A percentile compares a stretch with the other conserved stretches of the same genome.
Evolutionary conservation across 2,113 vertebrate genomes (phyloP).

Genomic region (Indicator indicator): DNA sequence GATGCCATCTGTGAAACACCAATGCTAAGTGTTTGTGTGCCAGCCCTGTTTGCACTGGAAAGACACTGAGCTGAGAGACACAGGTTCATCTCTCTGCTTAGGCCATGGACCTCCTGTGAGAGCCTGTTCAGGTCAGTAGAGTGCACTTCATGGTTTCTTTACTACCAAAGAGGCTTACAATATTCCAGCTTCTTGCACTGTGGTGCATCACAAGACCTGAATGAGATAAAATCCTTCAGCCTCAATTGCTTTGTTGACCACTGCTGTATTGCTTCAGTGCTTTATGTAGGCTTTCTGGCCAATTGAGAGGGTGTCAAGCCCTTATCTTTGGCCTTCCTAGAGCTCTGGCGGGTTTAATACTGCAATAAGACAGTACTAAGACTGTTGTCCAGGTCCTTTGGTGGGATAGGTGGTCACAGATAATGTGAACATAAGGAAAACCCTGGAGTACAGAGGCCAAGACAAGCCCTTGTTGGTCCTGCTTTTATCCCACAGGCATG

Average conservation of each 20-base stretch:
- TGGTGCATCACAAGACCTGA: neutral
- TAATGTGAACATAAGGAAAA: neutral
- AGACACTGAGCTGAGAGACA: neutral
- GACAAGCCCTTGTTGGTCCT: neutral
- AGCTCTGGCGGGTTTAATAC: neutral
- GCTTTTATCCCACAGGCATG: neutral
- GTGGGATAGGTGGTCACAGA: neutral
- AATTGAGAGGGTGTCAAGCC: neutral
- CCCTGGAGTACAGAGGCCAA: neutral
- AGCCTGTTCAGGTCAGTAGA: neutral
- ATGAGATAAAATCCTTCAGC: neutral
- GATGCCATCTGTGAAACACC: neutral
- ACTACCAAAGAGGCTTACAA: neutral
- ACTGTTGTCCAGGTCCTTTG: neutral
- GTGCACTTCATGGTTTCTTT: neutral
- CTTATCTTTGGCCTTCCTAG: neutral
- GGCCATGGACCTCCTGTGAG: neutral
- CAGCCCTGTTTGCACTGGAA: neutral
- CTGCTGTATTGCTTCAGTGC: neutral
- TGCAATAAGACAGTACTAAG: neutral
- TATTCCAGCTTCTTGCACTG: neutral
- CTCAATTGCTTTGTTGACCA: neutral
- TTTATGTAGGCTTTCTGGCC: neutral
- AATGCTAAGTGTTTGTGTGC: neutral
- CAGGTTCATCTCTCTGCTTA: neutral